A percentile compares a stretch with the other conserved stretches of the same genome.
Evolutionary conservation across 2,888 invertebrate species (phyloP).

Genomic region (Argyra leucocephala): DNA sequence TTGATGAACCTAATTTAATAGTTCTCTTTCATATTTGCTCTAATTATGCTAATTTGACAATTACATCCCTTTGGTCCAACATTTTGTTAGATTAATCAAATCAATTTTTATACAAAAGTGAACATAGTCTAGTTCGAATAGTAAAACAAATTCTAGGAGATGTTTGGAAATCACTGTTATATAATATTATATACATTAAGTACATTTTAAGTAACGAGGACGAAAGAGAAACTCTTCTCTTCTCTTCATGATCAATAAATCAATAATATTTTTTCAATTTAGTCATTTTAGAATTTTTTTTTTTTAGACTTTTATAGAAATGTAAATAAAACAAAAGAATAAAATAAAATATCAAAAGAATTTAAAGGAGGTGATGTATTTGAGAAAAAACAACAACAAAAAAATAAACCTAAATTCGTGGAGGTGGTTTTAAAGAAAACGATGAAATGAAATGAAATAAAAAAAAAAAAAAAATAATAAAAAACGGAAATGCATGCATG

Average conservation of each 20-base stretch:
- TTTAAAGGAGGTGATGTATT: conserved; percentile 6
- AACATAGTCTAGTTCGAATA: too few species aligned
- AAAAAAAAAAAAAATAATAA: too few species aligned
- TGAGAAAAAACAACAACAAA: not conserved
- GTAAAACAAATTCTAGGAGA: too few species aligned
- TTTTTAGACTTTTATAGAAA: conserved; percentile 1
- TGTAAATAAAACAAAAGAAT: conserved; percentile 3
- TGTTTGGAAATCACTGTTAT: too few species aligned
- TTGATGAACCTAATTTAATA: too few species aligned
- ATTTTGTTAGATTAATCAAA: too few species aligned
- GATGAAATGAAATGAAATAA: not conserved
- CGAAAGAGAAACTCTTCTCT: not conserved
- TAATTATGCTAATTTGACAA: too few species aligned
- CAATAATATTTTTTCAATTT: conserved; percentile 3
- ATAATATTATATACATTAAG: too few species aligned
- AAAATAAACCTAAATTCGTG: not conserved
- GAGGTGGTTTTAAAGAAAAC: not conserved
- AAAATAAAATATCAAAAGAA: not conserved
- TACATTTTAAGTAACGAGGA: too few species aligned
- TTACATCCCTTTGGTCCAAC: too few species aligned
- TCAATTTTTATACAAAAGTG: too few species aligned
- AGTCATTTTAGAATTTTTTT: not conserved
- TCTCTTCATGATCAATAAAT: conserved; percentile 2
- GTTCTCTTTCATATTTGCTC: too few species aligned
- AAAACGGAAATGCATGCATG: not conserved